Evolutionary conservation across 1,140 invertebrate species (phyloP), one percentile per base, ranked within the genome.

Genomic region (Halesus radiatus): DNA sequence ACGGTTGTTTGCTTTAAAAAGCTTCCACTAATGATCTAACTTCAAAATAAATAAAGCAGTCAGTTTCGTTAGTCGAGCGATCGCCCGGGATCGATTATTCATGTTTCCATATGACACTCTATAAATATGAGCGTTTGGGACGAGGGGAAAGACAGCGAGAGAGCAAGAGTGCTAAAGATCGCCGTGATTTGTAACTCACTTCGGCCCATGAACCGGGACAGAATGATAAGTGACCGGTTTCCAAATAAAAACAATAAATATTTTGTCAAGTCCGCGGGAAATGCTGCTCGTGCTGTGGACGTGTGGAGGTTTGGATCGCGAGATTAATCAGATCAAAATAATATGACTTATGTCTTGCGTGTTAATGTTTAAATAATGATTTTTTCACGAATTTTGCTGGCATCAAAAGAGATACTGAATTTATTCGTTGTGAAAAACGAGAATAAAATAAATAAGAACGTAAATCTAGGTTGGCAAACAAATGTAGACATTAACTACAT

Each of bases 241-340:
- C 78, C 23, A 64, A 75, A 75, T 64, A 68, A 80, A 50, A 62
- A 75, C 72, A 80, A 76, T 80, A 80, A 80, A 80, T 80, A 80
- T 80, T 80, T 80, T 80, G 78, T 80, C 78, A 75, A 56, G 53
- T 22, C 8, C 29, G 8, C 78, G 72, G 45, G 22, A 76, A 22
- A 23, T 13, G 32, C 10, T n/a, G 20, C 18, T 20, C n/a, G 32
- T 66, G 7, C 32, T 66, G 37, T 15, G 4, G 37, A n/a, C 45
- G 15, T 20, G 7, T 20, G 45, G 32, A 45, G 18, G 68, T 23
- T 45, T 45, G 37, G 10, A 45, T 45, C 1, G 37, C 0, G 37
- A 32, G 20, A 81, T 81, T 81, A 77, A 81, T n/a, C n/a, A 77
- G 56, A 50, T 45, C 37, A 45, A 45, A 45, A 45, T 45, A 45